Percentiles rank a stretch among this genome's conserved stretches.
Conservation (phyloP, 23 tunicate species). For the Ciona savignyi region DNA sequence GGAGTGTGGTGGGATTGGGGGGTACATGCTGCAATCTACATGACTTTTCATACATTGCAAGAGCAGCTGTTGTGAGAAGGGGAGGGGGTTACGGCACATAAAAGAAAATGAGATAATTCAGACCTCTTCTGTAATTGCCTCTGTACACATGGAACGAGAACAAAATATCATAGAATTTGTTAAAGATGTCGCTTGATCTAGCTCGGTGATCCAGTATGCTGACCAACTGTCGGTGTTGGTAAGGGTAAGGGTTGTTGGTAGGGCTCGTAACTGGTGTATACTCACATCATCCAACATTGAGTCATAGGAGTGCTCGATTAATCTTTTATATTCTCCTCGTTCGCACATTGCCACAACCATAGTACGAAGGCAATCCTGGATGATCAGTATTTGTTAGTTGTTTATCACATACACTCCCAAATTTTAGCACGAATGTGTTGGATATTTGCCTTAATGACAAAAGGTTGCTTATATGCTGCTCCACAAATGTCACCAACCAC, state of each 20-base stretch:
- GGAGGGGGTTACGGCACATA: background rate
- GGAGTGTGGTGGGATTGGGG: background rate
- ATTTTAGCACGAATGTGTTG: no score
- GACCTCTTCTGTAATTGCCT: slow-evolving; percentile 61
- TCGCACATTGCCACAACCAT: slow-evolving; percentile 77
- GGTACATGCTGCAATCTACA: slow-evolving; percentile 35
- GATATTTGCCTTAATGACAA: no score
- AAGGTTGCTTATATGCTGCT: no score
- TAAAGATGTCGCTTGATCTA: slow-evolving; percentile 49
- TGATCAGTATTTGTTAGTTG: background rate
- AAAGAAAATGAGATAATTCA: background rate
- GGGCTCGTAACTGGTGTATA: no score
- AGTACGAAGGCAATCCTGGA: slow-evolving; percentile 67
- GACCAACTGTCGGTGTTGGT: no score
- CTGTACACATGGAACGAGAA: slow-evolving; percentile 67
- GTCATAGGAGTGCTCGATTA: slow-evolving; percentile 67
- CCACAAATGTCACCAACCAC: no score
- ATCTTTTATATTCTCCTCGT: slow-evolving; percentile 50
- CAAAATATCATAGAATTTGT: slow-evolving; percentile 67
- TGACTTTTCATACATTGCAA: slow-evolving; percentile 79
- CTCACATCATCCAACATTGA: slow-evolving; percentile 54
- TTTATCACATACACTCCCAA: no score
- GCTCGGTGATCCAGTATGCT: slow-evolving; percentile 71
- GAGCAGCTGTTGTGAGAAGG: slow-evolving; percentile 37
- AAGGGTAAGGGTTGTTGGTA: no score